These are phyloP conservation scores for Sus cebifrons DNA, from an alignment of 2,797 vertebrate species.

Conservation along the genomic window DNA sequence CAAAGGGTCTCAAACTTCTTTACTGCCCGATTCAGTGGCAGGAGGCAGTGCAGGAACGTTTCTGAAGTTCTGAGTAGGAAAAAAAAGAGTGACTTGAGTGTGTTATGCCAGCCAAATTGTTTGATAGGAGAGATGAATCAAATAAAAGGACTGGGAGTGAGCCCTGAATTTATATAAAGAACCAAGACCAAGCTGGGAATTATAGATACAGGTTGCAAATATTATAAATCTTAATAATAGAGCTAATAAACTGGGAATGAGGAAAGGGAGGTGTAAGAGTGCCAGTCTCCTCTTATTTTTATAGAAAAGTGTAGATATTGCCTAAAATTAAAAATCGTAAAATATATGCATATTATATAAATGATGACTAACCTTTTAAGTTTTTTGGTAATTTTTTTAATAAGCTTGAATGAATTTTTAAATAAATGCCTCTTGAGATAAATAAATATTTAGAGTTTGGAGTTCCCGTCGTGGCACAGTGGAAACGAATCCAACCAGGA, in stretches of 20 bases:
- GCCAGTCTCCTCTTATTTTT: background rate
- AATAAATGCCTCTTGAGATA: constrained; percentile 10
- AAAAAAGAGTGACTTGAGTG: background rate
- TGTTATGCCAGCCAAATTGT: background rate
- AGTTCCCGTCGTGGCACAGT: no score
- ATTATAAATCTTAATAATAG: background rate
- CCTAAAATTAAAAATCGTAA: background rate
- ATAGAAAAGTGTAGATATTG: background rate
- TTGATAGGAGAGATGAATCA: background rate
- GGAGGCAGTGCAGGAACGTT: background rate
- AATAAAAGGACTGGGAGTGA: background rate
- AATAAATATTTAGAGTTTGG: constrained; percentile 29
- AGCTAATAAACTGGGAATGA: background rate
- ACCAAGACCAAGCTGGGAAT: background rate
- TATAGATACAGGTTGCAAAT: background rate
- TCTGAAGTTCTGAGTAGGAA: background rate
- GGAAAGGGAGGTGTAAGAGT: background rate
- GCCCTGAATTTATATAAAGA: background rate
- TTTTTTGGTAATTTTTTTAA: background rate
- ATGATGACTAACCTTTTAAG: background rate
- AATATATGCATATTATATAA: background rate
- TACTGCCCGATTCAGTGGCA: background rate
- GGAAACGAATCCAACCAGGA: no score
- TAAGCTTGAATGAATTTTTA: background rate
- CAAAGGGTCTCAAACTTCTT: background rate